These are phyloP conservation scores for Beroe forskalii DNA, from an alignment of 37 sponge, comb jelly and placozoan species.

Conservation along the genomic window DNA sequence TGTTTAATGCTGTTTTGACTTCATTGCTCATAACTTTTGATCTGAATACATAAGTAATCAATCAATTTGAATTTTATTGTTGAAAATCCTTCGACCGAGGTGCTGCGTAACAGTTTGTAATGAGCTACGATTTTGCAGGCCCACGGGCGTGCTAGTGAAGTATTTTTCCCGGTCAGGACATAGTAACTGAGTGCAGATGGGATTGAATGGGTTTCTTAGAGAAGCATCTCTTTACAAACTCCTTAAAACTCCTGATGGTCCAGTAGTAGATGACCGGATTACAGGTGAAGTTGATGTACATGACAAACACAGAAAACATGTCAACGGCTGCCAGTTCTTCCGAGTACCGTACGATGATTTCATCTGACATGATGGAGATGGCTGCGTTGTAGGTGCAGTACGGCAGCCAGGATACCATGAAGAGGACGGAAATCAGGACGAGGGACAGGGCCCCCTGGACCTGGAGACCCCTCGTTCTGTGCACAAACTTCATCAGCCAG, in stretches of 20 bases:
- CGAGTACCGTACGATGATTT: background rate
- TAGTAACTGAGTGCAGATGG: too few relatives aligned
- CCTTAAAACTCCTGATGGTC: background rate
- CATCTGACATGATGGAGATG: background rate
- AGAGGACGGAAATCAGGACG: background rate
- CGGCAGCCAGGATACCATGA: background rate
- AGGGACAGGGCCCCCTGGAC: background rate
- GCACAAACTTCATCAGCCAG: background rate
- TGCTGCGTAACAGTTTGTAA: too few relatives aligned
- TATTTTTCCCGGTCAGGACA: too few relatives aligned
- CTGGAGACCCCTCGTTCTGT: background rate
- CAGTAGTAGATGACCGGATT: background rate
- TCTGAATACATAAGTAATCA: too few relatives aligned
- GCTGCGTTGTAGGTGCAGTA: background rate
- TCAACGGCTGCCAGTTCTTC: background rate
- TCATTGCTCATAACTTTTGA: too few relatives aligned
- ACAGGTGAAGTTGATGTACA: background rate
- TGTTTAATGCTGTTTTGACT: too few relatives aligned
- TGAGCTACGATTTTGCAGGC: too few relatives aligned
- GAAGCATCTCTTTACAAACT: too few relatives aligned
- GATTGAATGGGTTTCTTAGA: too few relatives aligned
- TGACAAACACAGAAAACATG: background rate
- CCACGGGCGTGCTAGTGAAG: too few relatives aligned
- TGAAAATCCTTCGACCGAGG: too few relatives aligned
- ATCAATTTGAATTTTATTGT: too few relatives aligned